Evolutionary conservation across 2,113 vertebrate species (phyloP).

Genomic region (Leptocoma aspasia): DNA sequence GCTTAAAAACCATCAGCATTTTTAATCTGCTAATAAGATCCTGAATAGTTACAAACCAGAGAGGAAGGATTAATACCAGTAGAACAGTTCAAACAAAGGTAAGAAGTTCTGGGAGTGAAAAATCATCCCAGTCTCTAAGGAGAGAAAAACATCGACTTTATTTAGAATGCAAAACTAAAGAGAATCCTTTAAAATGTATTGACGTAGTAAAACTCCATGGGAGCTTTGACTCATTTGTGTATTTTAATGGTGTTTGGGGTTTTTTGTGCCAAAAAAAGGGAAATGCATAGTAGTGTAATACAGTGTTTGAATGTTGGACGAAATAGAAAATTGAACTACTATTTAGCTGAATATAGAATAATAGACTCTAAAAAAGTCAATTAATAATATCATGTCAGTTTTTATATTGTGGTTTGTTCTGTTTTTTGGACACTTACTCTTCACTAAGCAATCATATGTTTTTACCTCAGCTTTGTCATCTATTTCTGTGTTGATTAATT

Average conservation of each 20-base stretch:
- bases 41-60: neutral
- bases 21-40: neutral
- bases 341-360: neutral
- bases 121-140: neutral
- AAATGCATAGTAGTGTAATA: neutral
- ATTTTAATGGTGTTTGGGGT: neutral
- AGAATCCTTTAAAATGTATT: neutral
- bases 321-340: neutral
- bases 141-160: neutral
- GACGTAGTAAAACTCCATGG: neutral
- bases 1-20: neutral
- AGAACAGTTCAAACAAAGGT: neutral
- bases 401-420: neutral
- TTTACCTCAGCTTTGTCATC: neutral
- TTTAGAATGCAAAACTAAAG: neutral
- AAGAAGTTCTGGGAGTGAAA: neutral
- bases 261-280: neutral
- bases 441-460: neutral
- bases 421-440: neutral
- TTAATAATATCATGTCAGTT: neutral
- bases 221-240: neutral
- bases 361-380: neutral
- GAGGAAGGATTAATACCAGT: neutral
- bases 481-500: neutral
- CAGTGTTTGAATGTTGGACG: neutral